Conservation (phyloP, 2,113 vertebrate genomes). For the Columba livia region DNA sequence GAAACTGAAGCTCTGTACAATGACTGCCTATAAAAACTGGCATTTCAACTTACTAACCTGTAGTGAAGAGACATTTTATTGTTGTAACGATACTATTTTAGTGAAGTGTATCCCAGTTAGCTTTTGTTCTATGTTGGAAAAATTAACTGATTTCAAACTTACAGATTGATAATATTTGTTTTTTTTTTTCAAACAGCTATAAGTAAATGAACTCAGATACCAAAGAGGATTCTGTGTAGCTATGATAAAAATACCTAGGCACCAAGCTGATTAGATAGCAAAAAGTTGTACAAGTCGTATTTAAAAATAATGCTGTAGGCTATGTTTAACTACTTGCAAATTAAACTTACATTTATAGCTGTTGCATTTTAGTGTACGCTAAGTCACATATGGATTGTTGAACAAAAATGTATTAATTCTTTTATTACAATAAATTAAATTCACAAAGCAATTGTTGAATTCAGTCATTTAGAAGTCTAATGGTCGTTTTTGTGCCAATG, state of each 20-base stretch:
- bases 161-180: neutral
- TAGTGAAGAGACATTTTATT: neutral
- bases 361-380: neutral
- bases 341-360: neutral
- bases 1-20: neutral
- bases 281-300: neutral
- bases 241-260: neutral
- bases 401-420: neutral
- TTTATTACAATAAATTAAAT: neutral
- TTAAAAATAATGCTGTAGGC: neutral
- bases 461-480: neutral
- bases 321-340: neutral
- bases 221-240: neutral
- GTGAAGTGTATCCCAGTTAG: neutral
- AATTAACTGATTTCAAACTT: neutral
- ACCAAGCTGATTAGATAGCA: neutral
- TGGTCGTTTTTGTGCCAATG: neutral
- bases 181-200: neutral
- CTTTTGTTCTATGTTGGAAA: neutral
- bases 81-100: neutral
- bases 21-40: neutral
- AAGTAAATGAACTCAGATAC: neutral
- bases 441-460: neutral
- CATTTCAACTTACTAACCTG: neutral
- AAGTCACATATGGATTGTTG: neutral